Conservation (phyloP, 2,888 invertebrate species). For the Cheilosia vernalis region DNA sequence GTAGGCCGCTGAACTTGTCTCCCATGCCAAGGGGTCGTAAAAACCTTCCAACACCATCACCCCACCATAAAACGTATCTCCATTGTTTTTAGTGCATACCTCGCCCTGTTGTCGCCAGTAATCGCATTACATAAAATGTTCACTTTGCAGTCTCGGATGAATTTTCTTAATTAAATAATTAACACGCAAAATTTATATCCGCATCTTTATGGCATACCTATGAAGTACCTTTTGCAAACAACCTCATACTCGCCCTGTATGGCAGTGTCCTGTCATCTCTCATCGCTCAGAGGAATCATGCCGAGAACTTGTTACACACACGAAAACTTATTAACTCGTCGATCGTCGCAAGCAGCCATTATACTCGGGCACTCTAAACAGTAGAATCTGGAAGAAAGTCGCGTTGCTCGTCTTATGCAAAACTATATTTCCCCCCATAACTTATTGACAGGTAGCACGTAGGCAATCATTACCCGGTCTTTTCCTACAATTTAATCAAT, state of each 20-base stretch:
- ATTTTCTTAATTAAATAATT: slow-evolving; percentile 73
- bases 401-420: slow-evolving; percentile 25
- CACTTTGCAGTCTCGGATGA: slow-evolving; percentile 24
- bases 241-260: not conserved
- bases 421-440: slow-evolving; percentile 34
- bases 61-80: not conserved
- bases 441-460: slow-evolving; percentile 73
- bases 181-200: slow-evolving; percentile 72
- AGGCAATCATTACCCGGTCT: slow-evolving; percentile 67
- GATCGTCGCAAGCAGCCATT: slow-evolving; percentile 63
- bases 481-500: slow-evolving; percentile 74
- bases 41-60: not conserved
- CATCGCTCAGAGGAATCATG: slow-evolving; percentile 32
- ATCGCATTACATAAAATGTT: slow-evolving; percentile 44
- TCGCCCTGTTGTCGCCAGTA: slow-evolving; percentile 35
- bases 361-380: slow-evolving; percentile 66
- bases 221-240: slow-evolving; percentile 54
- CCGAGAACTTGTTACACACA: slow-evolving; percentile 63
- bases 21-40: slow-evolving; percentile 11
- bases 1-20: slow-evolving; percentile 1
- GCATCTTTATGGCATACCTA: slow-evolving; percentile 70
- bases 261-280: slow-evolving; percentile 36
- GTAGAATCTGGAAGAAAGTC: slow-evolving; percentile 41
- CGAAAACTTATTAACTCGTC: slow-evolving; percentile 70
- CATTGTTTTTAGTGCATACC: not conserved